phyloP scores from a whole-genome alignment of 64 coral and sea anemone genomes.

The Pachyseris speciosa region DNA sequence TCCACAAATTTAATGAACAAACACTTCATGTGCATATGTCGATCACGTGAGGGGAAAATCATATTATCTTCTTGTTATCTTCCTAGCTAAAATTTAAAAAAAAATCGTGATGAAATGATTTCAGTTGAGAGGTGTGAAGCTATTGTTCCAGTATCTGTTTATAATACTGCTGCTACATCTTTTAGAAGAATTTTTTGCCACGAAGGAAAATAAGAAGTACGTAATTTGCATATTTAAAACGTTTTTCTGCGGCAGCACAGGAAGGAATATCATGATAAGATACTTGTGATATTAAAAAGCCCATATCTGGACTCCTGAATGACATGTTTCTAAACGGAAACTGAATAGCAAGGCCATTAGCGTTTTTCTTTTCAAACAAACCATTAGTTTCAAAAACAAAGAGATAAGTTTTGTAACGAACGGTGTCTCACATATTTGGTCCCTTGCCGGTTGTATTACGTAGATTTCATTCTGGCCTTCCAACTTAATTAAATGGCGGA shows the following conservation, averaged over 20 bases:
- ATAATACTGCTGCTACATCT: too few relatives aligned
- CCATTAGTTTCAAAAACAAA: not conserved
- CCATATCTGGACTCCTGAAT: too few relatives aligned
- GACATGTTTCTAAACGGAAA: too few relatives aligned
- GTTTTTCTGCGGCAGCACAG: not conserved
- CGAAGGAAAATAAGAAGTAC: too few relatives aligned
- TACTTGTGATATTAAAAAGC: too few relatives aligned
- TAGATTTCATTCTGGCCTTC: not conserved
- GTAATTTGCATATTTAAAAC: not conserved
- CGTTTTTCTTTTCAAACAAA: not conserved
- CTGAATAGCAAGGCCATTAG: too few relatives aligned
- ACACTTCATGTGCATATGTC: slow-evolving; percentile 6
- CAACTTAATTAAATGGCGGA: not conserved
- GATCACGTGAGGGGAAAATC: too few relatives aligned
- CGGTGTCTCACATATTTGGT: too few relatives aligned
- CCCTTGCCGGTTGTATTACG: not conserved
- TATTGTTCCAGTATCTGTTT: too few relatives aligned
- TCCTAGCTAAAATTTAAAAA: not conserved
- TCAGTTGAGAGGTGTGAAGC: too few relatives aligned
- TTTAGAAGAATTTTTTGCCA: too few relatives aligned
- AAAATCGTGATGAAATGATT: not conserved
- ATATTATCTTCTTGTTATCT: too few relatives aligned
- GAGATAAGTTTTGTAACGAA: not conserved
- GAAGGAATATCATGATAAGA: not conserved
- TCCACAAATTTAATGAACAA: slow-evolving; percentile 18